Evolutionary conservation across 2,113 vertebrate genomes (phyloP), one percentile per base, ranked within the genome.

Genomic region (Pseudorhombus dupliciocellatus): DNA sequence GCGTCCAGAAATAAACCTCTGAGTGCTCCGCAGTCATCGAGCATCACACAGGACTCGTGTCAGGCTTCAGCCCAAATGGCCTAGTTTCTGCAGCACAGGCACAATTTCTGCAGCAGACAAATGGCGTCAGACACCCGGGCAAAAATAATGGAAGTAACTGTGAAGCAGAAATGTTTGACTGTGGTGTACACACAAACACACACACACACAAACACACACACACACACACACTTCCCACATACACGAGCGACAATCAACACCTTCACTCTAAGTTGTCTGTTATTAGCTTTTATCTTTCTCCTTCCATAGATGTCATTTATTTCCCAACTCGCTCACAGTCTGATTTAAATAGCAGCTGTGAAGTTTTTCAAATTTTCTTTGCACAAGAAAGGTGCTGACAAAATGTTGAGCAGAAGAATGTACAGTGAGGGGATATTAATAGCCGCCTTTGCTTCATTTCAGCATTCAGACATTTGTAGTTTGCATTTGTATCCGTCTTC

Each of bases 81-180:
- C 82, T 80, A 87, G 52, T 91, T 88, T 88, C 62, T 25, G 24
- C 54, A 34, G 66, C 34, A 62, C 55, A 57, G 69, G 66, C 14
- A 62, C 56, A 52, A 44, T 37, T 73, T 63, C 15, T 14, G 53
- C 67, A 48, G 51, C 22, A 5, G 15, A 55, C 26, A 64, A 24
- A 24, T 46, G 16, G 62, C 21, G 8, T 48, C 18, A 65, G 58
- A 37, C 73, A 63, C 46, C 54, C 28, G 61, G 30, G 37, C 21
- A 21, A 56, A 26, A 55, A 76, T 5, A 67, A 71, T 51, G 20
- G 51, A 78, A 61, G 72, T 20, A 37, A 42, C 42, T 68, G 40
- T 31, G 51, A 26, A 57, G 69, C 70, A 55, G 44, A 66, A 70
- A 53, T 37, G 63, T 74, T 67, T 82, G 37, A 63, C 37, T 74